A percentile compares a stretch with the other conserved stretches of the same genome.
These are phyloP conservation scores for Rotaria sp. DNA, from an alignment of 2,888 invertebrate species.

Conservation along the genomic window DNA sequence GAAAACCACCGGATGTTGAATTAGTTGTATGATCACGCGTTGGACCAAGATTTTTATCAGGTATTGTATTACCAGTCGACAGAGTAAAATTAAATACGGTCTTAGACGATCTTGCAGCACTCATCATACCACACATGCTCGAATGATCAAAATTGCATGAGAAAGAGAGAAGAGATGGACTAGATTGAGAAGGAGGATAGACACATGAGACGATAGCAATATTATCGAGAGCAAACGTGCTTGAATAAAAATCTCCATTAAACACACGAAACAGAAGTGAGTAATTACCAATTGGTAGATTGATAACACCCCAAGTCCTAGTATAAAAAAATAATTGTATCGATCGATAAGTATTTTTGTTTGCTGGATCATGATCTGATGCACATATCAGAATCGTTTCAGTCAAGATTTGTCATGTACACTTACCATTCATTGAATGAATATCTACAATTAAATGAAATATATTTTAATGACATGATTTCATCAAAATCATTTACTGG, in stretches of 20 bases:
- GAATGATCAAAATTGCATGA: background rate
- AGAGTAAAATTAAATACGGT: no score
- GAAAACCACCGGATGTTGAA: background rate
- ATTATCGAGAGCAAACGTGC: background rate
- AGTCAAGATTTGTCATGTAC: no score
- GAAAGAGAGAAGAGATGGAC: background rate
- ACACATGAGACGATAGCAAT: background rate
- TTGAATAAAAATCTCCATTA: background rate
- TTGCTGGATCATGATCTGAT: no score
- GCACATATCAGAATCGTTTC: no score
- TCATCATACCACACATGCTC: background rate
- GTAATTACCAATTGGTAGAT: background rate
- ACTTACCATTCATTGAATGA: no score
- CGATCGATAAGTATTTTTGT: no score
- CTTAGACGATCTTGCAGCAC: no score
- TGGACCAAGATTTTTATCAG: no score
- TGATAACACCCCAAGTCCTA: background rate
- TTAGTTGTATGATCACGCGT: background rate
- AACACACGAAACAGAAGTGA: background rate
- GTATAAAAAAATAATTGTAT: background rate
- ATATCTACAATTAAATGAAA: no score
- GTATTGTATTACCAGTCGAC: no score
- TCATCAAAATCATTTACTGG: no score
- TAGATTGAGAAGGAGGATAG: background rate
- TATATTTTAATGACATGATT: no score